These are phyloP conservation scores for Mnemiopsis leidyi DNA, from an alignment of 37 sponge, comb jelly and placozoan species.

Conservation along the genomic window DNA sequence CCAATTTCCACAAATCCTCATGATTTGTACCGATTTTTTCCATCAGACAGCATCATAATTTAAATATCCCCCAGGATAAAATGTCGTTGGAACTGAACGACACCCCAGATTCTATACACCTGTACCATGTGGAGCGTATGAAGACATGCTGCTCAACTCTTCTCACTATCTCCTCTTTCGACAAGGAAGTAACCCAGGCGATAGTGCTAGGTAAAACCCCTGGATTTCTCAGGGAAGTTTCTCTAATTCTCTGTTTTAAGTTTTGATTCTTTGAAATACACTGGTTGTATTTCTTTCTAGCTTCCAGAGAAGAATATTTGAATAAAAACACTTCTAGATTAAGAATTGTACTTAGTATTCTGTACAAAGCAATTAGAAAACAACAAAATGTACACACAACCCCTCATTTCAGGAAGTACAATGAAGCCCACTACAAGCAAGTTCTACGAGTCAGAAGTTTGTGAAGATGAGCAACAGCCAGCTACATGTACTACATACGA, in stretches of 20 bases:
- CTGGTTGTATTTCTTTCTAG: too few relatives aligned
- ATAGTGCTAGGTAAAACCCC: constrained; percentile 58
- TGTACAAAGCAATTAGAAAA: too few relatives aligned
- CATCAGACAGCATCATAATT: too few relatives aligned
- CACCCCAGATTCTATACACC: background rate
- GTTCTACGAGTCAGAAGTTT: background rate
- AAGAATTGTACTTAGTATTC: too few relatives aligned
- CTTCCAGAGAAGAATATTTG: too few relatives aligned
- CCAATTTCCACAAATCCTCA: too few relatives aligned
- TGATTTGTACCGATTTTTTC: too few relatives aligned
- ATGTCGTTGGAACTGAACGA: constrained; percentile 57
- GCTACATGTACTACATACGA: background rate
- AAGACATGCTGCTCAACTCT: constrained; percentile 37
- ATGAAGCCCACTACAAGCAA: background rate
- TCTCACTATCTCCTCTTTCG: constrained; percentile 56
- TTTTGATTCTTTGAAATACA: too few relatives aligned
- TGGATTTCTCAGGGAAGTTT: too few relatives aligned
- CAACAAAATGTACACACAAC: too few relatives aligned
- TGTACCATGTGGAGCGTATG: constrained; percentile 13
- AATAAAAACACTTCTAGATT: too few relatives aligned
- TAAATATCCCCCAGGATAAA: constrained; percentile 31
- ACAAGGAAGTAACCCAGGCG: constrained; percentile 54
- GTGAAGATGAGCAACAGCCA: background rate
- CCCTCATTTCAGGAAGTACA: constrained; percentile 3
- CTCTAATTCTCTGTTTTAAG: too few relatives aligned